Percentiles rank a stretch among this genome's conserved stretches.
These are phyloP conservation scores for Trachemys scripta DNA, from an alignment of 2,113 vertebrate species.

Conservation along the genomic window DNA sequence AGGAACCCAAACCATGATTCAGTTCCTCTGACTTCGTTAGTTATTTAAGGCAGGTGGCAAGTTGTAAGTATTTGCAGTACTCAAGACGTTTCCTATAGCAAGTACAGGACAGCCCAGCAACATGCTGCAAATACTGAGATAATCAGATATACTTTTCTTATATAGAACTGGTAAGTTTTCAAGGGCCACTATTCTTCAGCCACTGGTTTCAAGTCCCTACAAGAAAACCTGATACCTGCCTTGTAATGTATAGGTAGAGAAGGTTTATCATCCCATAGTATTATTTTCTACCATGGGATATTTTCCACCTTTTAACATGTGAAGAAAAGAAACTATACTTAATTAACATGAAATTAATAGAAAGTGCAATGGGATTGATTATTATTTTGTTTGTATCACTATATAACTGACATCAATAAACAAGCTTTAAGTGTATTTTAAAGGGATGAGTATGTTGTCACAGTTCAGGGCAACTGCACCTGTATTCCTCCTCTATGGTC, in stretches of 20 bases:
- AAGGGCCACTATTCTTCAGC: background rate
- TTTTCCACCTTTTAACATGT: background rate
- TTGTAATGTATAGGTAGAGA: background rate
- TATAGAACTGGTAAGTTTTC: background rate
- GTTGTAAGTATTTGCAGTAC: background rate
- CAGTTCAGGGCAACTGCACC: too few species aligned
- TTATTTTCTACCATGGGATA: background rate
- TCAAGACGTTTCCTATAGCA: background rate
- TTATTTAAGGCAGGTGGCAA: background rate
- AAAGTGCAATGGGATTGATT: background rate
- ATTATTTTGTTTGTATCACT: background rate
- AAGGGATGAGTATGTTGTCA: background rate
- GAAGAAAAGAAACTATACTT: background rate
- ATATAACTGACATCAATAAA: background rate
- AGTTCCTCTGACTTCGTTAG: background rate
- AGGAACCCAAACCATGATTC: background rate
- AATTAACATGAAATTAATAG: background rate
- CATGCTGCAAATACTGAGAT: background rate
- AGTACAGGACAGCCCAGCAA: background rate
- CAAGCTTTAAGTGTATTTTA: background rate
- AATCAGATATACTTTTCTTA: background rate
- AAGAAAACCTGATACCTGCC: background rate
- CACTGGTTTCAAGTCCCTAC: background rate
- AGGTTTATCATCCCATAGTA: background rate
- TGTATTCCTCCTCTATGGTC: too few species aligned